phyloP scores from a whole-genome alignment of 2,113 vertebrate genomes.

The Lichenostomus cassidix region DNA sequence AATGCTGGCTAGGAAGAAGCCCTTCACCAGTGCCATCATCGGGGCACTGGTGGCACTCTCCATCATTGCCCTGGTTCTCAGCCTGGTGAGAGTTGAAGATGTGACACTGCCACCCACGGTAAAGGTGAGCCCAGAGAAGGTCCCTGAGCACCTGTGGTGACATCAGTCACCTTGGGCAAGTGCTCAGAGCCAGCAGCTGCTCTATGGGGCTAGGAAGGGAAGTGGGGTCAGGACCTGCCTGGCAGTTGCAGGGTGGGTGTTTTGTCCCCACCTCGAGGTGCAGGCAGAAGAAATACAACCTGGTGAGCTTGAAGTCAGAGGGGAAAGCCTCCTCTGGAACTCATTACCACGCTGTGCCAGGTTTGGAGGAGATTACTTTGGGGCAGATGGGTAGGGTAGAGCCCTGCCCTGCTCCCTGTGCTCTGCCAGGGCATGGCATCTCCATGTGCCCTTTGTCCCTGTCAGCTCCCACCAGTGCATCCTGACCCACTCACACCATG shows the following conservation, averaged over 20 bases:
- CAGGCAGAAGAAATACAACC: not conserved
- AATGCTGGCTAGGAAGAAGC: not conserved
- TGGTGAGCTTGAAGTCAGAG: not conserved
- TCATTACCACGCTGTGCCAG: accelerated
- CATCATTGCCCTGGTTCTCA: constrained; percentile 52
- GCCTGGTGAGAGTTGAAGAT: constrained; percentile 38
- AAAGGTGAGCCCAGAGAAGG: constrained; percentile 51
- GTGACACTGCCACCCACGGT: not conserved
- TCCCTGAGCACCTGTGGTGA: not conserved
- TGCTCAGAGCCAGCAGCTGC: not conserved
- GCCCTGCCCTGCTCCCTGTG: not conserved
- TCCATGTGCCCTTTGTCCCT: not conserved
- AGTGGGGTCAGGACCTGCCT: not conserved
- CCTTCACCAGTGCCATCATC: not conserved
- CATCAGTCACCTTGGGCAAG: not conserved
- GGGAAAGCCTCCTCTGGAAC: not conserved
- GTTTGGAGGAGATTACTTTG: not conserved
- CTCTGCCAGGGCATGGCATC: not conserved
- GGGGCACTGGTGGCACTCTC: not conserved
- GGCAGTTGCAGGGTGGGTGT: not conserved
- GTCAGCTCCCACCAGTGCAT: not conserved
- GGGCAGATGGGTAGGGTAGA: not conserved
- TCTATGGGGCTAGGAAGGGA: not conserved
- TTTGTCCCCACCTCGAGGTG: not conserved
- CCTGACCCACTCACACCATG: accelerated